Percentiles rank a stretch among this genome's conserved stretches.
Conservation (phyloP, 2,797 vertebrate genomes). For the Toxotes lorentzi region DNA sequence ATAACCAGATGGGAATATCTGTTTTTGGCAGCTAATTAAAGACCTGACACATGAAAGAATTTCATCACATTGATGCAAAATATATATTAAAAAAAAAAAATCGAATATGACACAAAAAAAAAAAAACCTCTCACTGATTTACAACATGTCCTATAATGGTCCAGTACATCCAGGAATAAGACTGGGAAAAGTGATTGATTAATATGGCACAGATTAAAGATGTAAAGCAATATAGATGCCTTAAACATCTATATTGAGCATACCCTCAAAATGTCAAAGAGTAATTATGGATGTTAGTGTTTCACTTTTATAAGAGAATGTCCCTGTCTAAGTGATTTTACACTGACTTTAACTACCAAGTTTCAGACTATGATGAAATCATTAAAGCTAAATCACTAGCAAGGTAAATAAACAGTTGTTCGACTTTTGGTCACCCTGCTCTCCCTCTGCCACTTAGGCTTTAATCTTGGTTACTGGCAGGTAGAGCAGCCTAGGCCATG, state of each 20-base stretch:
- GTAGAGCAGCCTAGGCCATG: constrained; percentile 77
- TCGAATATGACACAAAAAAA: neutral
- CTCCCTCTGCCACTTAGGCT: constrained; percentile 77
- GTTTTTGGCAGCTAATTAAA: neutral
- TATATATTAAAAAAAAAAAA: neutral
- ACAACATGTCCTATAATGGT: neutral
- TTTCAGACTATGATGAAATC: constrained; percentile 40
- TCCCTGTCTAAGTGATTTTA: constrained; percentile 48
- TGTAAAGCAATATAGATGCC: constrained; percentile 33
- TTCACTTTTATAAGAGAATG: constrained; percentile 40
- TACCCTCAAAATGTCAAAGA: constrained; percentile 51
- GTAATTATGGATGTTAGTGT: constrained; percentile 51
- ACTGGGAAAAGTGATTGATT: constrained; percentile 42
- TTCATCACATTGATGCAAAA: constrained; percentile 1
- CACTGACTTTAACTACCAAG: constrained; percentile 24
- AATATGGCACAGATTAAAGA: constrained; percentile 41
- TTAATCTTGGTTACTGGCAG: constrained; percentile 83
- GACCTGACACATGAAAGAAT: neutral
- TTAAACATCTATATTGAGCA: constrained; percentile 40
- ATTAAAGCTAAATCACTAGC: constrained; percentile 41
- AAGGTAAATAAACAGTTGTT: constrained; percentile 69
- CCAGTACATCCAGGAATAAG: constrained; percentile 5
- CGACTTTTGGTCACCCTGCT: constrained; percentile 56
- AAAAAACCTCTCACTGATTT: constrained; percentile 4
- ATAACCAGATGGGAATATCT: neutral